phyloP scores from a whole-genome alignment of 2,888 invertebrate genomes.

The Beris morrisii region DNA sequence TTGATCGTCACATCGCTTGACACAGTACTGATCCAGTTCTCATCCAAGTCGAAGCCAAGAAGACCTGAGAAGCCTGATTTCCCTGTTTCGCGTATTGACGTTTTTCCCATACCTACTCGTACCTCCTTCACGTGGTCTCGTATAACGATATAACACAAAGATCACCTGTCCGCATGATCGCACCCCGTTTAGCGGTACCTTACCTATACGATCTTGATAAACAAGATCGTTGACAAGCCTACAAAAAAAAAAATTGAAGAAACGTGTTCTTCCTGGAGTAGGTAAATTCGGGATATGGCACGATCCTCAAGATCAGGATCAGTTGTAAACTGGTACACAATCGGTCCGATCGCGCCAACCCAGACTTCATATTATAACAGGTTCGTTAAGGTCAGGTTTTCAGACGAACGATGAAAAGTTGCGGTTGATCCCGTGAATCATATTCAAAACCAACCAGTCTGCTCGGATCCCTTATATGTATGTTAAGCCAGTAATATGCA shows the following conservation, averaged over 20 bases:
- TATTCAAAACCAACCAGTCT: slow-evolving; percentile 31
- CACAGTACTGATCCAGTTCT: slow-evolving; percentile 29
- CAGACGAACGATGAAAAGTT: neutral
- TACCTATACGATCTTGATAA: no score
- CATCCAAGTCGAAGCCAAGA: neutral
- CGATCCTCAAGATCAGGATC: no score
- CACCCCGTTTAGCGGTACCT: no score
- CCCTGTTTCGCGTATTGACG: slow-evolving; percentile 25
- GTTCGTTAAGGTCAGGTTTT: slow-evolving; percentile 27
- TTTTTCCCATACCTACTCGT: slow-evolving; percentile 24
- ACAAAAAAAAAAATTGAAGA: no score
- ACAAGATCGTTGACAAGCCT: no score
- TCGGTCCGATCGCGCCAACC: no score
- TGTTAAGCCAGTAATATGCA: slow-evolving; percentile 15
- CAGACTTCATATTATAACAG: slow-evolving; percentile 11
- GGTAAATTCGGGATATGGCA: no score
- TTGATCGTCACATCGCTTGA: slow-evolving; percentile 10
- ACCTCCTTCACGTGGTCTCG: neutral
- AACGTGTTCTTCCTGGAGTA: no score
- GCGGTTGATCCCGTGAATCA: slow-evolving; percentile 23
- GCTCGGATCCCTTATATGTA: slow-evolving; percentile 29
- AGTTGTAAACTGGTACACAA: no score
- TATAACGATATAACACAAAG: no score
- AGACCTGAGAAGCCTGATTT: slow-evolving; percentile 22
- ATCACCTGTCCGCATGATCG: no score